A percentile compares a stretch with the other conserved stretches of the same genome.
These are phyloP conservation scores for Tethya wilhelma DNA, from an alignment of 37 sponge, comb jelly and placozoan species.

Conservation along the genomic window DNA sequence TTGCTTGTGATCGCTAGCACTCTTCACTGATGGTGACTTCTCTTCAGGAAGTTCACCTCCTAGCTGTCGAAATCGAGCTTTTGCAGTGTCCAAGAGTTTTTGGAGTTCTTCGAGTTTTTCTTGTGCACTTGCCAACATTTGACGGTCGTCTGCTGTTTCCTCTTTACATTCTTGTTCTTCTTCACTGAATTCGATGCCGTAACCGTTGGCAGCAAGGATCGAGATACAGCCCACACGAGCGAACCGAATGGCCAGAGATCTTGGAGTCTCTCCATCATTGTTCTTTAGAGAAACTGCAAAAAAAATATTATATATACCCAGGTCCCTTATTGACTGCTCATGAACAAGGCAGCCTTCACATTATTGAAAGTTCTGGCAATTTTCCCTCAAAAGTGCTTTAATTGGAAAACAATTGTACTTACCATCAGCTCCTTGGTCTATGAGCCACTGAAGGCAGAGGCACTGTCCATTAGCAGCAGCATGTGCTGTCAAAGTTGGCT, in stretches of 20 bases:
- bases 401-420: conserved; percentile 29
- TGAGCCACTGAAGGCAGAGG: conserved; percentile 76
- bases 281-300: conserved; percentile 64
- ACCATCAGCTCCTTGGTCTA: conserved; percentile 88
- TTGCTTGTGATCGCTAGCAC: neutral
- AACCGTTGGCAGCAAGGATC: conserved; percentile 27
- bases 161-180: neutral
- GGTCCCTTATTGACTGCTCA: neutral
- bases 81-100: conserved; percentile 17
- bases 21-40: neutral
- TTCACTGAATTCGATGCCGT: neutral
- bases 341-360: neutral
- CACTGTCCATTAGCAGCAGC: conserved; percentile 82
- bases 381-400: no score
- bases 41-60: conserved; percentile 37
- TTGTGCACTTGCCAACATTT: conserved; percentile 14
- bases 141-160: neutral
- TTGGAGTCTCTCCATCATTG: conserved; percentile 70
- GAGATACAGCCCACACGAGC: conserved; percentile 50
- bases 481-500: no score
- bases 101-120: conserved; percentile 41
- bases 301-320: neutral
- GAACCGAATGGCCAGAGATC: conserved; percentile 69
- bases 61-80: conserved; percentile 25
- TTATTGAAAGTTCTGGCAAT: no score